These are phyloP conservation scores for Prinia subflava DNA, from an alignment of 2,113 vertebrate genomes.

Conservation along the genomic window DNA sequence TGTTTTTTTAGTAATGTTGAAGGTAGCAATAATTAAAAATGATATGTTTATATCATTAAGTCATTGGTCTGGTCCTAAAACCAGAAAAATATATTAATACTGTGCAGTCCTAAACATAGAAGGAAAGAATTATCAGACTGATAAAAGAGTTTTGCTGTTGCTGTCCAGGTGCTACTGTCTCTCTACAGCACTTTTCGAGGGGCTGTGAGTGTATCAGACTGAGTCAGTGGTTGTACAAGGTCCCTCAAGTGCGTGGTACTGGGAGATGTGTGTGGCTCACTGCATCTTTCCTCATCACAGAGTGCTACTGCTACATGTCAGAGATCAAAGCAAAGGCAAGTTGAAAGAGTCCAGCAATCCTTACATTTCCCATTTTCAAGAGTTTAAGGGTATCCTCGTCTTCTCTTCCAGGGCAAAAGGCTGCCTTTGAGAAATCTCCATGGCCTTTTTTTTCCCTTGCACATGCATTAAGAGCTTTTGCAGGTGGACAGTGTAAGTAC, in stretches of 20 bases:
- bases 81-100: neutral
- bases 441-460: neutral
- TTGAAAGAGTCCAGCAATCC: neutral
- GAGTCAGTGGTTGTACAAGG: neutral
- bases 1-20: neutral
- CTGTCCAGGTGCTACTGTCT: neutral
- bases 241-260: rapidly evolving
- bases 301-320: neutral
- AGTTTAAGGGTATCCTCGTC: neutral
- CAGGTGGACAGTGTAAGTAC: neutral
- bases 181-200: neutral
- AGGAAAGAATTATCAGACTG: neutral
- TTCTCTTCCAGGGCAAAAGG: neutral
- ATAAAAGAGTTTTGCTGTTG: neutral
- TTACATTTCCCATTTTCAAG: neutral
- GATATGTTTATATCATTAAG: neutral
- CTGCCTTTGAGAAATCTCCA: neutral
- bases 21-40: neutral
- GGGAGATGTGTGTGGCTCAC: neutral
- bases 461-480: neutral
- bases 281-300: rapidly evolving
- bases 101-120: neutral
- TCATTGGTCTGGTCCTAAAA: neutral
- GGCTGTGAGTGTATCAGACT: neutral
- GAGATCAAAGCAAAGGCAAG: neutral